Percentiles rank a stretch among this genome's conserved stretches.
Evolutionary conservation across 2,888 invertebrate genomes (phyloP).

Genomic region (Dasypolia templi): DNA sequence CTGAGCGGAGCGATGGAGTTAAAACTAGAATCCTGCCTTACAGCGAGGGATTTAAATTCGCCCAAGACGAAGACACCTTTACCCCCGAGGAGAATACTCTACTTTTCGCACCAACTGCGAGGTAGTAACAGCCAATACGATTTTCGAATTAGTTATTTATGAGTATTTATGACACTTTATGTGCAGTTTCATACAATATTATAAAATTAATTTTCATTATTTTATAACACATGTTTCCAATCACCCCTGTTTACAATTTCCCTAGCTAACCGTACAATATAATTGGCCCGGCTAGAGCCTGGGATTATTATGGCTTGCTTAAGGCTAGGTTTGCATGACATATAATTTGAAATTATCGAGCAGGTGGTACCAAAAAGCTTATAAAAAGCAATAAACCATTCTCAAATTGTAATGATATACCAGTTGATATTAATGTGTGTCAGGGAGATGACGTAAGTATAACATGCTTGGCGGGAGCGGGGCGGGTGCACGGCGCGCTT

Average conservation of each 20-base stretch:
- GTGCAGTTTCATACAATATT: neutral
- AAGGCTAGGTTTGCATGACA: neutral
- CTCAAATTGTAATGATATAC: neutral
- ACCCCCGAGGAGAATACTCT: neutral
- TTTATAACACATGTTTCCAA: too few relatives aligned
- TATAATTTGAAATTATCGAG: neutral
- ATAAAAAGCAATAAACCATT: neutral
- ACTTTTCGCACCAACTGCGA: neutral
- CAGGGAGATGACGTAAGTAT: constrained; percentile 93
- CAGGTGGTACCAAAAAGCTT: neutral
- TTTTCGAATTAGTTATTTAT: neutral
- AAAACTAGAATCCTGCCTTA: neutral
- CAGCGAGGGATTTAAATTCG: neutral
- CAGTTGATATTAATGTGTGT: neutral
- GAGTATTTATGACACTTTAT: neutral
- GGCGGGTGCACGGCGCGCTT: constrained; percentile 91
- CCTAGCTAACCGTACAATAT: too few relatives aligned
- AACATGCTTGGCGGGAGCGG: constrained; percentile 93
- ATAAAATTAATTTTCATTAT: too few relatives aligned
- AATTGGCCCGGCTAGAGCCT: neutral
- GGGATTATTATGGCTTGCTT: neutral
- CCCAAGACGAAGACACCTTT: neutral
- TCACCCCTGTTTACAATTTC: too few relatives aligned
- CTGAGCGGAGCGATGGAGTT: neutral
- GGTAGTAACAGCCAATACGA: neutral